Conservation (phyloP, 2,797 vertebrate species). For the Iguana delicatissima region DNA sequence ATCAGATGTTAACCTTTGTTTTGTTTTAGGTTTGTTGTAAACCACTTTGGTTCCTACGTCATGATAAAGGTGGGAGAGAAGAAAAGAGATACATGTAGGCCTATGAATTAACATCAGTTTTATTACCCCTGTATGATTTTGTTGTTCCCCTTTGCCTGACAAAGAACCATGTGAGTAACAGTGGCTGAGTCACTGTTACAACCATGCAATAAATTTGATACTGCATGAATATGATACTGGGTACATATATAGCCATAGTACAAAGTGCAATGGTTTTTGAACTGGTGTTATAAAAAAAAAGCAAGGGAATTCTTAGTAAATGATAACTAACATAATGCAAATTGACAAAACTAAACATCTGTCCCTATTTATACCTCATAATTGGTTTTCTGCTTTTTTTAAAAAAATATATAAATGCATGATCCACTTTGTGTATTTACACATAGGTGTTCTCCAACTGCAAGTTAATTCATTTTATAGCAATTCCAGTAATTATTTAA, state of each 20-base stretch:
- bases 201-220: not conserved
- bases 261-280: conserved; percentile 11
- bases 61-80: too few species aligned
- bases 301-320: not conserved
- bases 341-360: conserved; percentile 28
- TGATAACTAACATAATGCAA: not conserved
- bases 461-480: conserved; percentile 37
- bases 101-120: too few species aligned
- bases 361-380: conserved; percentile 13
- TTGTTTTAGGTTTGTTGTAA: too few species aligned
- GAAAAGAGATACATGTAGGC: too few species aligned
- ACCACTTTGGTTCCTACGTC: too few species aligned
- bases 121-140: too few species aligned
- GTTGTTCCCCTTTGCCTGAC: too few species aligned
- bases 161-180: too few species aligned
- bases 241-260: not conserved
- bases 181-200: not conserved
- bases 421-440: not conserved
- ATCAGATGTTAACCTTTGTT: too few species aligned
- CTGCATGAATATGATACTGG: not conserved
- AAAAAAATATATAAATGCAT: not conserved
- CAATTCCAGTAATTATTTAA: conserved; percentile 33
- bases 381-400: not conserved
- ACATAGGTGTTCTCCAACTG: not conserved
- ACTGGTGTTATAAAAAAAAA: not conserved